Evolutionary conservation across 2,888 invertebrate species (phyloP), one percentile per base, ranked within the genome.

Genomic region (Troglohyphantes excavatus): DNA sequence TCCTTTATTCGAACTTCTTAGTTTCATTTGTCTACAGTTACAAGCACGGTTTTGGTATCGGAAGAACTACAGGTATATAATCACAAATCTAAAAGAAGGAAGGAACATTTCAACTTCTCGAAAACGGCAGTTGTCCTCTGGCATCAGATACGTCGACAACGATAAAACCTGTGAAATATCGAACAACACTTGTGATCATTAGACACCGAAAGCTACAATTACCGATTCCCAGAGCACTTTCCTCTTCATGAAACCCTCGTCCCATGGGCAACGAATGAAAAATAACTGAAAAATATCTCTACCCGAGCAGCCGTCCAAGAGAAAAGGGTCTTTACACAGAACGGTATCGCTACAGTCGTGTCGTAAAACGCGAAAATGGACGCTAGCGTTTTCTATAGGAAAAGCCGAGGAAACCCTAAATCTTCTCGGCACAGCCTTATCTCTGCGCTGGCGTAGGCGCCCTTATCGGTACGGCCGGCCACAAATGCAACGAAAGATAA

Each of bases 401-500:
- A 29, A 27, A 19, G 81, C 27, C 29, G 33, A 72, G 70, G 53
- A 53, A 53, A 33, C 82, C 39, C 61, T 82, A 82, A 82, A 82
- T 82, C 82, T 82, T 72, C 68, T 46, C 26, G 61, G 61, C 33
- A 21, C 27, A 19, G 17, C 61, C 70, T 82, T 70, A 70, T 70
- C 61, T 70, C 13, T 27, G 19, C n/a, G 33, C 29, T 21, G 33
- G 59, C 39, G 61, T 33, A 61, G 61, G 70, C 59, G 59, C 21
- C 43, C 68, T 76, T 89, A 76, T 82, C 82, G 33, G 70, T n/a
- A 53, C n/a, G 43, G 59, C 43, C 76, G 82, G 75, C 88, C 88
- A 89, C 88, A 89, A 83, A 86, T 59, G 70, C 59, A 43, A 76
- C 43, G 43, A 39, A 27, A 33, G 53, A 79, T 21, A 86, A 89